Conservation (phyloP, 2,888 invertebrate genomes). For the Diaperis boleti region DNA sequence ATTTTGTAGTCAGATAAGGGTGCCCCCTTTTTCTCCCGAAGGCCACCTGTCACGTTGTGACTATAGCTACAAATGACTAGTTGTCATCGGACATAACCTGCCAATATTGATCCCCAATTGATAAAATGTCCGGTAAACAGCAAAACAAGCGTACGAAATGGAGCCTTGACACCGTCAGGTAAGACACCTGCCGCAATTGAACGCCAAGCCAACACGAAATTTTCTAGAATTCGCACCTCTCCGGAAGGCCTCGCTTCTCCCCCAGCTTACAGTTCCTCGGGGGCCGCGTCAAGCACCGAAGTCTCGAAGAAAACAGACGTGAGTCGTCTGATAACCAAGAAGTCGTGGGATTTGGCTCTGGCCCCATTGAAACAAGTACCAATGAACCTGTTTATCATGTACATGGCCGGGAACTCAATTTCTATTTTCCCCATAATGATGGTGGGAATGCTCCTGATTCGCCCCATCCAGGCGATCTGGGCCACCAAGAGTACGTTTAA, state of each 20-base stretch:
- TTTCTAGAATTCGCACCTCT: conserved; percentile 47
- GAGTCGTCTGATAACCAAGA: conserved; percentile 88
- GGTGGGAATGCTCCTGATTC: conserved; percentile 98
- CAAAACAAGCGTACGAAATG: conserved; percentile 60
- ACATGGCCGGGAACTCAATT: conserved; percentile 99
- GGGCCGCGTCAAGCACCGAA: conserved; percentile 80
- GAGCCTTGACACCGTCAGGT: conserved; percentile 63
- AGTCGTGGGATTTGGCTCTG: conserved; percentile 96
- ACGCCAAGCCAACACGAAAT: background rate
- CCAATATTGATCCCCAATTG: conserved; percentile 1
- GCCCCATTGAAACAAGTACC: conserved; percentile 97
- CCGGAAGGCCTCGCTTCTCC: conserved; percentile 74
- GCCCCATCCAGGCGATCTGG: conserved; percentile 96
- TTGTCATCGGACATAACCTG: conserved; percentile 29
- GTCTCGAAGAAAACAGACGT: conserved; percentile 85
- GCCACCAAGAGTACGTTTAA: conserved; percentile 91
- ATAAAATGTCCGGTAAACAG: conserved; percentile 28
- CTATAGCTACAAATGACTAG: conserved; percentile 11
- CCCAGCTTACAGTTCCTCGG: conserved; percentile 85
- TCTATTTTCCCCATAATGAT: conserved; percentile 99
- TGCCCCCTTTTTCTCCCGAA: background rate
- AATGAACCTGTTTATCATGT: conserved; percentile 99
- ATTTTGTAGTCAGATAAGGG: too few species aligned
- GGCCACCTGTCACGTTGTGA: conserved; percentile 6
- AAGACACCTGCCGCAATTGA: conserved; percentile 28